Evolutionary conservation across 2,113 vertebrate species (phyloP).

Genomic region (Guaruba guarouba): DNA sequence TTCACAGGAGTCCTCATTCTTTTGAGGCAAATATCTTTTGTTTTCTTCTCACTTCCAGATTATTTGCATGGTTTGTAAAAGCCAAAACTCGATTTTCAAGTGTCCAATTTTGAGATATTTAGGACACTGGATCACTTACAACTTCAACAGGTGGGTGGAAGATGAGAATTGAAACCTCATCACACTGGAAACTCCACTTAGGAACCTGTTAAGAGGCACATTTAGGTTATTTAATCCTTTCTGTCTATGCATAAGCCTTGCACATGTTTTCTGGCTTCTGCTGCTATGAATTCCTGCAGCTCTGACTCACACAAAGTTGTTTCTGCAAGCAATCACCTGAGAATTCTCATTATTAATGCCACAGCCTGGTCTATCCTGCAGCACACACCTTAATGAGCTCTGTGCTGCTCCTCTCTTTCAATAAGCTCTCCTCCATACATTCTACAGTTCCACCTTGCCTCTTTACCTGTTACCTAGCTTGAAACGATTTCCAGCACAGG

Average conservation of each 20-base stretch:
- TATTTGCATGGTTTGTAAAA: background rate
- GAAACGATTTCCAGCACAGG: background rate
- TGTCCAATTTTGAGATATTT: background rate
- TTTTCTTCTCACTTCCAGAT: background rate
- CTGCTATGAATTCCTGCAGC: background rate
- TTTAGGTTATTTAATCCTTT: background rate
- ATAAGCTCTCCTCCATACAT: background rate
- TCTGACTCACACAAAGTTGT: background rate
- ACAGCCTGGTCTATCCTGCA: background rate
- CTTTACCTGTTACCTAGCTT: background rate
- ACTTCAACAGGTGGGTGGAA: background rate
- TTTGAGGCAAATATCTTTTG: background rate
- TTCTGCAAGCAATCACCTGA: background rate
- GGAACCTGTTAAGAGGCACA: background rate
- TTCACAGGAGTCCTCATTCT: background rate
- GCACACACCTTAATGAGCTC: background rate
- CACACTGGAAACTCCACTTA: background rate
- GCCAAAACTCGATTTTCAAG: background rate
- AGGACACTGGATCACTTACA: accelerated
- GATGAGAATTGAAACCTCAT: background rate
- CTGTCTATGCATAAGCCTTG: background rate
- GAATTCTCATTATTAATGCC: background rate
- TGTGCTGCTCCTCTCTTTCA: background rate
- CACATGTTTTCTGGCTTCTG: background rate
- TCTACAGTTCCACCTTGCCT: background rate